Evolutionary conservation across 2,797 vertebrate species (phyloP).

Genomic region (Nyctalus aviator): DNA sequence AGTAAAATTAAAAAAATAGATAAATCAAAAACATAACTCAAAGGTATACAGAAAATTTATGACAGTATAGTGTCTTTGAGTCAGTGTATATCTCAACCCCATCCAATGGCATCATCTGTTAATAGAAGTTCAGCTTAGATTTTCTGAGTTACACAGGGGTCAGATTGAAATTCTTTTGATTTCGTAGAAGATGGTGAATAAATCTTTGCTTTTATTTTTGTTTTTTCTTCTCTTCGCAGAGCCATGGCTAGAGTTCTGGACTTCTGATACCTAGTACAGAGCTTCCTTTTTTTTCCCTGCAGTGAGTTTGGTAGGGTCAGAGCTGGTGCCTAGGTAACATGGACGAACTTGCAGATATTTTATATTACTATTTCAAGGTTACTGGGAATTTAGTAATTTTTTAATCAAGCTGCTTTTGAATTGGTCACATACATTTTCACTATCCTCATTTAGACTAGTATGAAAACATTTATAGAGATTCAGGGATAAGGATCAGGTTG

Average conservation of each 20-base stretch:
- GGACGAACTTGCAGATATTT: not conserved
- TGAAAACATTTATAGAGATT: not conserved
- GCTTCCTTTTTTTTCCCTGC: not conserved
- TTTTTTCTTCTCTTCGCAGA: not conserved
- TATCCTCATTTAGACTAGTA: not conserved
- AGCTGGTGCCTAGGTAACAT: not conserved
- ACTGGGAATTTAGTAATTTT: not conserved
- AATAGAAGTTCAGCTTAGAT: not conserved
- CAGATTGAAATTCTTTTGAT: not conserved
- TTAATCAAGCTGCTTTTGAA: not conserved
- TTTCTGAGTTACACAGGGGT: not conserved
- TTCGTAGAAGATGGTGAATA: not conserved
- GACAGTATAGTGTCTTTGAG: not conserved
- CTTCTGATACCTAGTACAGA: not conserved
- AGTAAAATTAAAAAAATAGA: not conserved
- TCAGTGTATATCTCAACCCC: not conserved
- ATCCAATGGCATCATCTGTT: not conserved
- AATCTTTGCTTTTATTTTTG: not conserved
- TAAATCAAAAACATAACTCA: not conserved
- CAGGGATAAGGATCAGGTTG: not conserved
- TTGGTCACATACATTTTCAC: not conserved
- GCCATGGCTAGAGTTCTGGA: not conserved
- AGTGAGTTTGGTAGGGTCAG: not conserved
- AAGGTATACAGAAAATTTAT: not conserved
- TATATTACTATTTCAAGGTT: not conserved